Conservation (phyloP, 2,113 vertebrate genomes). For the Apodemus speciosus region DNA sequence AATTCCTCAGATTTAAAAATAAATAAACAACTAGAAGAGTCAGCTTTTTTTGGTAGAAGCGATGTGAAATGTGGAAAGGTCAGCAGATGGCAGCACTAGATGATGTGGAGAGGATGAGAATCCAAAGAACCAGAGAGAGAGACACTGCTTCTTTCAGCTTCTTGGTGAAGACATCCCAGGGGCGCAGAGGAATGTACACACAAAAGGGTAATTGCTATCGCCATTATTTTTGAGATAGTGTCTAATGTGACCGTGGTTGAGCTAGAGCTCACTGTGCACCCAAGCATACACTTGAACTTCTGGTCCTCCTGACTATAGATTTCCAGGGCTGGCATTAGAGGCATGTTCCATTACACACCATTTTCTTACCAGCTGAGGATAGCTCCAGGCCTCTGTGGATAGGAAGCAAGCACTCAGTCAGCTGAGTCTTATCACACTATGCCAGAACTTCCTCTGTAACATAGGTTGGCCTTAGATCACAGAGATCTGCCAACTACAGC, state of each 20-base stretch:
- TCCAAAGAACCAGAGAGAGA: not conserved
- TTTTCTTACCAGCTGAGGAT: not conserved
- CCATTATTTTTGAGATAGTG: not conserved
- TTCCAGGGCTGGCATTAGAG: not conserved
- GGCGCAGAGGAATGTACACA: not conserved
- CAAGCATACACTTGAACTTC: not conserved
- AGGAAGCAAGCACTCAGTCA: not conserved
- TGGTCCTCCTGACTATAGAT: too few relatives aligned
- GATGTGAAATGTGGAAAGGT: slow-evolving; percentile 43
- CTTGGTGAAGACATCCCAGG: not conserved
- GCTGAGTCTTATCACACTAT: not conserved
- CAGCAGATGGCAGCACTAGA: slow-evolving; percentile 73
- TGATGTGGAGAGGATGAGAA: not conserved
- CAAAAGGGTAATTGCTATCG: not conserved
- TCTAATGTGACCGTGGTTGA: too few relatives aligned
- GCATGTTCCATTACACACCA: rapidly evolving
- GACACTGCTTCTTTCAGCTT: not conserved
- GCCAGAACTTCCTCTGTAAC: not conserved
- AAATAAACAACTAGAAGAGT: not conserved
- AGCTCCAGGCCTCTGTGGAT: too few relatives aligned
- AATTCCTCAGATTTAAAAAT: not conserved
- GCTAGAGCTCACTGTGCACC: not conserved
- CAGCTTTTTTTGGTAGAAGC: not conserved
- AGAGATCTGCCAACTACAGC: not conserved
- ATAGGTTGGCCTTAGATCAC: too few relatives aligned